phyloP scores from a whole-genome alignment of 2,113 vertebrate genomes.

The Sapayoa aenigma region DNA sequence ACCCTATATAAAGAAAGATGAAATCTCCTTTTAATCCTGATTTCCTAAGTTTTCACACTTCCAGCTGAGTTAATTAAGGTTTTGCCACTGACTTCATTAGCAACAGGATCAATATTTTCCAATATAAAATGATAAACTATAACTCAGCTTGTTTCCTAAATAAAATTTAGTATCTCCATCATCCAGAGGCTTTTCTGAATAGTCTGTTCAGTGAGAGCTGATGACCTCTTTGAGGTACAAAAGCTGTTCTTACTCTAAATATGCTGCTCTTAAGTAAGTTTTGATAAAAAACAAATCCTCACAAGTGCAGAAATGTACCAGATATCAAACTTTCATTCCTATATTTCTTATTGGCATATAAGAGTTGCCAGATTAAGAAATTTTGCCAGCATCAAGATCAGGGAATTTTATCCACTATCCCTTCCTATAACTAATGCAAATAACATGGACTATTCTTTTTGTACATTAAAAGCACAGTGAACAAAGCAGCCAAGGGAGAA shows the following conservation, averaged over 20 bases:
- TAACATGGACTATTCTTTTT: not conserved
- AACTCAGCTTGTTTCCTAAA: not conserved
- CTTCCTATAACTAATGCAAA: not conserved
- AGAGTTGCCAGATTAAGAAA: not conserved
- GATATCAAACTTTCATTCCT: not conserved
- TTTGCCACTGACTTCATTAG: not conserved
- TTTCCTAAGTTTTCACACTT: not conserved
- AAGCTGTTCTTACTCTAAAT: not conserved
- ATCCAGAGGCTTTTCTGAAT: not conserved
- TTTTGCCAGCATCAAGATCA: not conserved
- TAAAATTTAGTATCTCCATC: not conserved
- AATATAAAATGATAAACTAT: not conserved
- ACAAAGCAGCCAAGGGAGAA: not conserved
- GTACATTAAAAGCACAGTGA: not conserved
- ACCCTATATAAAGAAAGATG: not conserved
- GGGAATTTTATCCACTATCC: not conserved
- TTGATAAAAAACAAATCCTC: not conserved
- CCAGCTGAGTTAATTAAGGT: not conserved
- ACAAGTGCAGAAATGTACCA: not conserved
- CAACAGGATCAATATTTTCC: not conserved
- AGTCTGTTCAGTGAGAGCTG: not conserved
- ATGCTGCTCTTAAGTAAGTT: not conserved
- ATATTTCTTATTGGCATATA: not conserved
- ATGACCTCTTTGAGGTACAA: not conserved
- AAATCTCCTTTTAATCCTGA: not conserved